Conservation (phyloP, 1,140 invertebrate genomes). For the Drosophila pseudoananassae region DNA sequence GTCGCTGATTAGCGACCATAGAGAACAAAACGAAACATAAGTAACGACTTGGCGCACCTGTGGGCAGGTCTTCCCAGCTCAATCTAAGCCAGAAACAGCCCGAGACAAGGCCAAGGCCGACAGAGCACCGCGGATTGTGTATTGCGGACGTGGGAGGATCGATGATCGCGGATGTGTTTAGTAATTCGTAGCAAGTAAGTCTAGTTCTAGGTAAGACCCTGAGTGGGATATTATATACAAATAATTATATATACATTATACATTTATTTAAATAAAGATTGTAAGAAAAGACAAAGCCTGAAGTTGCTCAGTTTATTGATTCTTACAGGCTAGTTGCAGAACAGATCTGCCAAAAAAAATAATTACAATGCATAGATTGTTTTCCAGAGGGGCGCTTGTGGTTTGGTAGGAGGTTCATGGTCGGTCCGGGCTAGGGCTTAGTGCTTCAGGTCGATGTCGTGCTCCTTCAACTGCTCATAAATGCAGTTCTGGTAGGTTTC, state of each 20-base stretch:
- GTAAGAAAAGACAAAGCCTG: conserved; percentile 6
- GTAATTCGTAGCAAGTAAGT: conserved; percentile 19
- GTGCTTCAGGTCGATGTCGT: conserved; percentile 51
- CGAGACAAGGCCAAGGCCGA: background rate
- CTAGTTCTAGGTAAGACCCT: conserved; percentile 24
- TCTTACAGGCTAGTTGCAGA: conserved; percentile 22
- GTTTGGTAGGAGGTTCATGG: background rate
- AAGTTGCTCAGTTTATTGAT: conserved; percentile 32
- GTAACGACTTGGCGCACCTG: background rate
- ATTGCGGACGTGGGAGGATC: background rate
- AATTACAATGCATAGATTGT: background rate
- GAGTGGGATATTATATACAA: conserved; percentile 46
- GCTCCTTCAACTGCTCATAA: conserved; percentile 57
- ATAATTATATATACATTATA: conserved; percentile 40
- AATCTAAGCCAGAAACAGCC: background rate
- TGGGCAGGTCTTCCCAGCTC: background rate
- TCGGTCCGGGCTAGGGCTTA: conserved; percentile 4
- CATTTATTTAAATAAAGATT: conserved; percentile 36
- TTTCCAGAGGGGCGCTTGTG: conserved; percentile 44
- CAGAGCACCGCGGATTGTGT: too few species aligned
- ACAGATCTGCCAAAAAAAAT: conserved; percentile 14
- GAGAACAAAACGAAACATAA: background rate
- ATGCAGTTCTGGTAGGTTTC: conserved; percentile 51
- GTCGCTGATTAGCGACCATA: background rate
- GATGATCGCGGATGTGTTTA: background rate